A percentile compares a stretch with the other conserved stretches of the same genome.
phyloP scores from a whole-genome alignment of 2,113 vertebrate species.

The Malaclemys terrapin region DNA sequence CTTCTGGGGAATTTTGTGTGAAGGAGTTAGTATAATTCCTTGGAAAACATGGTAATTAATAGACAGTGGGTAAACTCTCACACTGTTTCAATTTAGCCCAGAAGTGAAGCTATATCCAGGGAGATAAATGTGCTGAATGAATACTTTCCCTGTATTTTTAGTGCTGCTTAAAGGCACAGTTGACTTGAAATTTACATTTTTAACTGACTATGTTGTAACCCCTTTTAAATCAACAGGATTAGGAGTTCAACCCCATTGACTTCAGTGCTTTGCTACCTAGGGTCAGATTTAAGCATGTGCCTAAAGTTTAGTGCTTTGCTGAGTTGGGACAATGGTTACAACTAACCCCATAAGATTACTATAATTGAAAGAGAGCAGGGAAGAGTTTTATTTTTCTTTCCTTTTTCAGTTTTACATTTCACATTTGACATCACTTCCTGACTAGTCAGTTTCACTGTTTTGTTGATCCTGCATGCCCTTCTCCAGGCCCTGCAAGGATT shows the following conservation, averaged over 20 bases:
- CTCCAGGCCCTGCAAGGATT: neutral
- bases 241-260: neutral
- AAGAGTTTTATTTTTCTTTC: neutral
- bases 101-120: constrained; percentile 34
- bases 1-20: constrained; percentile 43
- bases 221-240: neutral
- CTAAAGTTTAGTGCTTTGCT: neutral
- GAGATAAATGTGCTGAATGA: constrained; percentile 19
- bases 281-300: neutral
- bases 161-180: constrained; percentile 22
- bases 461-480: neutral
- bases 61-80: constrained; percentile 43
- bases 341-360: neutral
- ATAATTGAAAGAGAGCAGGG: neutral
- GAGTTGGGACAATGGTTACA: neutral
- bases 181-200: constrained; percentile 20
- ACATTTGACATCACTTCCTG: neutral
- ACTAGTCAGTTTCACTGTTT: neutral
- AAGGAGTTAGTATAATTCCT: constrained; percentile 47
- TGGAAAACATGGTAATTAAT: constrained; percentile 24
- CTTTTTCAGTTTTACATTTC: neutral
- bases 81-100: constrained; percentile 23
- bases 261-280: neutral
- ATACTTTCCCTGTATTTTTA: constrained; percentile 3
- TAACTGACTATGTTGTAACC: constrained; percentile 1